Percentiles rank a stretch among this genome's conserved stretches.
These are phyloP conservation scores for Meles meles DNA, from an alignment of 2,113 vertebrate species.

Conservation along the genomic window DNA sequence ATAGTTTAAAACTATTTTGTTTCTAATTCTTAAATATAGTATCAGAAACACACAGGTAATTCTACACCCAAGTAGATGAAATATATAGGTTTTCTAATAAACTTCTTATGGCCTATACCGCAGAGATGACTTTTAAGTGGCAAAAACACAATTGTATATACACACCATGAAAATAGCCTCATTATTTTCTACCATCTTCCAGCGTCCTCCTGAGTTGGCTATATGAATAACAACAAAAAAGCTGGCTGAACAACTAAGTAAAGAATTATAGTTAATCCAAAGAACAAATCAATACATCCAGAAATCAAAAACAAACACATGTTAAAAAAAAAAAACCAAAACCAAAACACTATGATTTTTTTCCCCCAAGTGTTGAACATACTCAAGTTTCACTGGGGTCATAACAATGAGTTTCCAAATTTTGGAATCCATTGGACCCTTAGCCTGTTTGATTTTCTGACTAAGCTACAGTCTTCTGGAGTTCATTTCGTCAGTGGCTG, in stretches of 20 bases:
- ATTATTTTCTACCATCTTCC: background rate
- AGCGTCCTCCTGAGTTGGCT: background rate
- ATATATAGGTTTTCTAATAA: background rate
- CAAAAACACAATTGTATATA: background rate
- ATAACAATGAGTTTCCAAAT: constrained; percentile 14
- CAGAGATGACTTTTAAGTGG: background rate
- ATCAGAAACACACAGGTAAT: background rate
- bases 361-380: background rate
- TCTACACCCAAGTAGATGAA: background rate
- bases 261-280: background rate
- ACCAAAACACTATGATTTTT: background rate
- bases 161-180: background rate
- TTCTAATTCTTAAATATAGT: background rate
- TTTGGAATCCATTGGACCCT: constrained; percentile 29
- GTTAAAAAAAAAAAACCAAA: background rate
- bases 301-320: constrained; percentile 22
- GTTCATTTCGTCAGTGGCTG: constrained; percentile 75
- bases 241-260: background rate
- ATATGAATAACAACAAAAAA: background rate
- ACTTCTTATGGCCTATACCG: background rate
- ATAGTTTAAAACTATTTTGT: background rate
- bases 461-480: constrained; percentile 68
- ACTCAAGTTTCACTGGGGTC: background rate
- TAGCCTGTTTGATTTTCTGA: constrained; percentile 52
- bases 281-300: background rate